Conservation (phyloP, 2,113 vertebrate species). For the Coreoperca whiteheadi region DNA sequence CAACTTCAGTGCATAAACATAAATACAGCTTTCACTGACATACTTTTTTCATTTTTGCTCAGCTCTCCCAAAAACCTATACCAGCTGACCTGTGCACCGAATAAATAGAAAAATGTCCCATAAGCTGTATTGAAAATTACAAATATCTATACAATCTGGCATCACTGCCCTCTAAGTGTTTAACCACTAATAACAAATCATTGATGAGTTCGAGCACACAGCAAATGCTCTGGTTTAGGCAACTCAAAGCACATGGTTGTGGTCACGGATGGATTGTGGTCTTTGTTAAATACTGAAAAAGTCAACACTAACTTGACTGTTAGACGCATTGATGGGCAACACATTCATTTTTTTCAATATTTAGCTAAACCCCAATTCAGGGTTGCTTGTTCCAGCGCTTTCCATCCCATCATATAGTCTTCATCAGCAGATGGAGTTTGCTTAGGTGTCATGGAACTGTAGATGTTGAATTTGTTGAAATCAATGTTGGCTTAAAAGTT, state of each 20-base stretch:
- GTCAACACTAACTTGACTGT: too few relatives aligned
- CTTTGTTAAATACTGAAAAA: too few relatives aligned
- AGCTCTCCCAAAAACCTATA: background rate
- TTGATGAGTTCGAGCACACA: too few relatives aligned
- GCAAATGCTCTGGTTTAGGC: too few relatives aligned
- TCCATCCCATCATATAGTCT: background rate
- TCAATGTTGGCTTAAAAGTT: too few relatives aligned
- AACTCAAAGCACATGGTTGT: too few relatives aligned
- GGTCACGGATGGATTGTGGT: too few relatives aligned
- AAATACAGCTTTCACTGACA: background rate
- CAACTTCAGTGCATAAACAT: slow-evolving; percentile 4
- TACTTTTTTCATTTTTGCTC: background rate
- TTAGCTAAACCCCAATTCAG: background rate
- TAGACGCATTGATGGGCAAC: too few relatives aligned
- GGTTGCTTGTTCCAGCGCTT: background rate
- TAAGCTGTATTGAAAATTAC: background rate
- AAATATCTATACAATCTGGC: background rate
- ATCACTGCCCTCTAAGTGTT: too few relatives aligned
- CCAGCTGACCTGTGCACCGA: background rate
- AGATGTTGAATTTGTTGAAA: too few relatives aligned
- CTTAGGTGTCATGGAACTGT: too few relatives aligned
- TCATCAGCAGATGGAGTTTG: background rate
- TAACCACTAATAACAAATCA: too few relatives aligned
- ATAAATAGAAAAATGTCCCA: background rate
- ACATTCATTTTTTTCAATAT: background rate